These are phyloP conservation scores for Syngnathus acus DNA, from an alignment of 2,797 vertebrate species.

Conservation along the genomic window DNA sequence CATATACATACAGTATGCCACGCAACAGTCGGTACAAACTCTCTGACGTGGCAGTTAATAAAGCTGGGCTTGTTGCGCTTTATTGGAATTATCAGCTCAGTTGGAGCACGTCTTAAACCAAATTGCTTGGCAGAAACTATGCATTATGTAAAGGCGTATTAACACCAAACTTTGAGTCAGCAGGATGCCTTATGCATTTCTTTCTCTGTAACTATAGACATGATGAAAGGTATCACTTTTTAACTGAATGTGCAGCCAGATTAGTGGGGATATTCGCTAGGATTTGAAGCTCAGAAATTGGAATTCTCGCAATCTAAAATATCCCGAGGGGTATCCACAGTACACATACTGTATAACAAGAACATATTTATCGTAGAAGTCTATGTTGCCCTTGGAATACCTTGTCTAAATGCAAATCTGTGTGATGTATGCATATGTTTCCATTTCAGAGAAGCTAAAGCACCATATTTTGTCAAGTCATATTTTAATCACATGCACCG, in stretches of 20 bases:
- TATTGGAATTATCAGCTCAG: slow-evolving; percentile 43
- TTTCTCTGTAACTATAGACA: slow-evolving; percentile 21
- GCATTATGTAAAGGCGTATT: slow-evolving; percentile 41
- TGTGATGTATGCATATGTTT: slow-evolving; percentile 37
- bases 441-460: slow-evolving; percentile 24
- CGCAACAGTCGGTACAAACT: neutral
- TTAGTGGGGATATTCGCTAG: neutral
- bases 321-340: slow-evolving; percentile 1
- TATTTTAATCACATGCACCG: slow-evolving; percentile 37
- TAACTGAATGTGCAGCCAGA: slow-evolving; percentile 5
- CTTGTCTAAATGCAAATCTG: slow-evolving; percentile 51
- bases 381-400: slow-evolving; percentile 37
- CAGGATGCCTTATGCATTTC: slow-evolving; percentile 28
- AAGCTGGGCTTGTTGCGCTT: slow-evolving; percentile 44
- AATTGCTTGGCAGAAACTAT: slow-evolving; percentile 38
- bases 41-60: slow-evolving; percentile 32
- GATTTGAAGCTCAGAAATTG: neutral
- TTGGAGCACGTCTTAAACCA: slow-evolving; percentile 40
- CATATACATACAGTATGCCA: neutral
- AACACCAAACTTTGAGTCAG: slow-evolving; percentile 44
- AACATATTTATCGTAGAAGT: slow-evolving; percentile 10
- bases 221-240: slow-evolving; percentile 24
- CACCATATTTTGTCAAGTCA: slow-evolving; percentile 11
- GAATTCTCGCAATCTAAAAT: slow-evolving; percentile 1
- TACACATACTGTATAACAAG: neutral